phyloP scores from a whole-genome alignment of 1,140 invertebrate genomes.

The Epicauta chinensis region DNA sequence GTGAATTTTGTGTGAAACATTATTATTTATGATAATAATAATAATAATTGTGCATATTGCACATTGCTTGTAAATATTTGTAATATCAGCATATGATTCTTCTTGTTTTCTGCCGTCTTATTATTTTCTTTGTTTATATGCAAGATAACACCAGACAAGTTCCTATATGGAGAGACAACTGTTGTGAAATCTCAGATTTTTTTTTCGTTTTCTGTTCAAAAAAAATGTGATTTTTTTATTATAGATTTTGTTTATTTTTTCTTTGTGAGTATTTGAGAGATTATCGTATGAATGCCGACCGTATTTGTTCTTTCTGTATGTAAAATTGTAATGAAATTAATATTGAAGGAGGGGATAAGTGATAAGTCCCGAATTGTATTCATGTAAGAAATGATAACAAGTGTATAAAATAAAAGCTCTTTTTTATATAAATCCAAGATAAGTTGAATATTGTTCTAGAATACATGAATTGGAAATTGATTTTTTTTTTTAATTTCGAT shows the following conservation, averaged over 20 bases:
- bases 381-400: not conserved
- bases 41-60: constrained; percentile 7
- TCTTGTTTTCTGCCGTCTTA: constrained; percentile 9
- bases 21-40: not conserved
- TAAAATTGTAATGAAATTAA: constrained; percentile 5
- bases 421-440: not conserved
- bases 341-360: constrained; percentile 2
- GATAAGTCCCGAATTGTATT: not conserved
- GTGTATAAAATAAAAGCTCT: not conserved
- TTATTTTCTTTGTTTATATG: constrained; percentile 8
- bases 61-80: constrained; percentile 16
- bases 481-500: no score
- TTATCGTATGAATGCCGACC: not conserved
- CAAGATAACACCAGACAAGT: not conserved
- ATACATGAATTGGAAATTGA: no score
- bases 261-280: not conserved
- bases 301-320: constrained; percentile 5
- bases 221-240: not conserved
- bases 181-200: constrained; percentile 4
- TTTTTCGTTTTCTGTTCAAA: constrained; percentile 1
- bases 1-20: constrained; percentile 1
- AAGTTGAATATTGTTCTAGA: no score
- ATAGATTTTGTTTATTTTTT: constrained; percentile 7
- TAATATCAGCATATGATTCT: constrained; percentile 15
- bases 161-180: no score